Conservation (phyloP, 2,888 invertebrate genomes). For the Aphodius sticticus region DNA sequence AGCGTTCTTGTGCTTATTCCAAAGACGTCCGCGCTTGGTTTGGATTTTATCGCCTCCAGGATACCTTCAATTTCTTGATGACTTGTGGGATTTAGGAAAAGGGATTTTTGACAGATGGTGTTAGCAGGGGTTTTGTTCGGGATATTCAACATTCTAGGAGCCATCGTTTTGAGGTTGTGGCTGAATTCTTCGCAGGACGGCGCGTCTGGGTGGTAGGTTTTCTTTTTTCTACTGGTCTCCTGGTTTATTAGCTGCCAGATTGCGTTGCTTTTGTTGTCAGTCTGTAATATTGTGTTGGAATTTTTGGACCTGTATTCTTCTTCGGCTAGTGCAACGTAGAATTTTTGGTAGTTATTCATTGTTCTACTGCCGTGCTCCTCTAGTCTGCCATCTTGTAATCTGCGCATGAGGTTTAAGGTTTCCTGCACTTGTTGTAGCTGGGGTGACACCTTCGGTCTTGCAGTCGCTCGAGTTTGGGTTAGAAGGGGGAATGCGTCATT, state of each 20-base stretch:
- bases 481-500: too few species aligned
- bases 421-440: not conserved
- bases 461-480: too few species aligned
- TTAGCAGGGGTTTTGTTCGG: not conserved
- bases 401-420: not conserved
- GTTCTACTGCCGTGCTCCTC: not conserved
- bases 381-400: not conserved
- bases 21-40: not conserved
- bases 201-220: not conserved
- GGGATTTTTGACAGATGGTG: not conserved
- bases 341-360: not conserved
- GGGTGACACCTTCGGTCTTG: too few species aligned
- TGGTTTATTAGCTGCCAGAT: not conserved
- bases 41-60: not conserved
- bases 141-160: not conserved
- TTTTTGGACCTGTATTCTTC: not conserved
- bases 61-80: constrained; percentile 9
- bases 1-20: not conserved
- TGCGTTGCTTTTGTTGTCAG: not conserved
- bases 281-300: not conserved
- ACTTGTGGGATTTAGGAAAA: not conserved
- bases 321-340: not conserved
- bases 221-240: not conserved
- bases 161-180: not conserved
- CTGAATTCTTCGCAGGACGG: not conserved